phyloP scores from a whole-genome alignment of 2,113 vertebrate genomes.

The Malurus cyaneus region DNA sequence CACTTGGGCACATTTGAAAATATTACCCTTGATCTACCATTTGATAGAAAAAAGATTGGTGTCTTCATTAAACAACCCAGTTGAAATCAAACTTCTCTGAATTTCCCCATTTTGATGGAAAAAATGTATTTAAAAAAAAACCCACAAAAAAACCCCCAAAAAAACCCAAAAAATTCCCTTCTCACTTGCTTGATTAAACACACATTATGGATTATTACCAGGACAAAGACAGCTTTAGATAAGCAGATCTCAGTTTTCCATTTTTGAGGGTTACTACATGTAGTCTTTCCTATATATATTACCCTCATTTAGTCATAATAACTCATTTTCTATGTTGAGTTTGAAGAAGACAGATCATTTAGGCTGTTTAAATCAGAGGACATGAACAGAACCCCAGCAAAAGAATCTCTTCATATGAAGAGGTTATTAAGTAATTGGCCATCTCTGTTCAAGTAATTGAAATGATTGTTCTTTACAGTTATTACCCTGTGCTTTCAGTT shows the following conservation, averaged over 20 bases:
- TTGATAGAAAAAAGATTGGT: background rate
- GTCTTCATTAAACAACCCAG: background rate
- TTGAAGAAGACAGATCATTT: background rate
- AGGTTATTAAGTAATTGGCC: slow-evolving; percentile 2
- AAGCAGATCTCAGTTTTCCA: background rate
- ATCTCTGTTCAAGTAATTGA: background rate
- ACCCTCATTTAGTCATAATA: background rate
- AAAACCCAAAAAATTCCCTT: background rate
- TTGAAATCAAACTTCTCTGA: background rate
- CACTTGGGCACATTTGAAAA: background rate
- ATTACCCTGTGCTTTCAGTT: background rate
- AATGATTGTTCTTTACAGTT: slow-evolving; percentile 19
- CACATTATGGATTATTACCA: background rate
- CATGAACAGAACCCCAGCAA: background rate
- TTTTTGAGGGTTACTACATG: background rate
- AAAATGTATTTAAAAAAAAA: background rate
- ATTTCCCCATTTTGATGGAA: background rate
- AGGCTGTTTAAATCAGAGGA: background rate
- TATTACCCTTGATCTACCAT: background rate
- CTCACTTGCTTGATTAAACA: background rate
- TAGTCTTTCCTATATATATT: background rate
- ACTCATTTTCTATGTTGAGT: background rate
- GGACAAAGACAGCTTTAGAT: background rate
- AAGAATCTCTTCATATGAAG: background rate
- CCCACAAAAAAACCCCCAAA: background rate